Evolutionary conservation across 2,797 vertebrate species (phyloP).

Genomic region (Falco cherrug): DNA sequence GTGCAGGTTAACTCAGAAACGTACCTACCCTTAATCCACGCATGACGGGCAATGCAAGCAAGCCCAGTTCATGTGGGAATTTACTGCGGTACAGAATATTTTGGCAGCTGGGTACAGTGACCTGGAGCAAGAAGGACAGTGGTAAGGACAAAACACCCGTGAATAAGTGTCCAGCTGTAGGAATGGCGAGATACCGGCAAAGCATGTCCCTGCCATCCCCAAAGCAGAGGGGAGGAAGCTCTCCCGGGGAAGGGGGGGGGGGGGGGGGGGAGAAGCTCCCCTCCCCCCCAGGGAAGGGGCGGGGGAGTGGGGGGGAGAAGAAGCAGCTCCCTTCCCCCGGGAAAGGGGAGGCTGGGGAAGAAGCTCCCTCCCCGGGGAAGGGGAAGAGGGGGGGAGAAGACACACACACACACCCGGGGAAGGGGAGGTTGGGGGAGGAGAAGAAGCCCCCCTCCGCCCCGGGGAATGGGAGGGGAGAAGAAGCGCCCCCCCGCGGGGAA

Average conservation of each 20-base stretch:
- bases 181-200: neutral
- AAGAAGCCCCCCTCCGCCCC: too few relatives aligned
- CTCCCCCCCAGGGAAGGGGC: too few relatives aligned
- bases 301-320: too few relatives aligned
- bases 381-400: too few relatives aligned
- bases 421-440: too few relatives aligned
- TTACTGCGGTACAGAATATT: neutral
- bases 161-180: neutral
- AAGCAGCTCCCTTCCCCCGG: too few relatives aligned
- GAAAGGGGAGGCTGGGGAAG: too few relatives aligned
- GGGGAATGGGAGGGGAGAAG: neutral
- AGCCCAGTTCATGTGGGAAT: fast-evolving
- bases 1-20: neutral
- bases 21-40: neutral
- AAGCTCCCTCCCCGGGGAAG: too few relatives aligned
- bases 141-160: fast-evolving
- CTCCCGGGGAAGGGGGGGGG: neutral
- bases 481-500: too few relatives aligned
- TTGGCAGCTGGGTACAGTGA: neutral
- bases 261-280: too few relatives aligned
- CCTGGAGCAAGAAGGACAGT: neutral
- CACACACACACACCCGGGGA: too few relatives aligned
- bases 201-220: fast-evolving
- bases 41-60: neutral
- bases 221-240: neutral